Evolutionary conservation across 2,113 vertebrate species (phyloP).

Genomic region (Manacus vitellinus): DNA sequence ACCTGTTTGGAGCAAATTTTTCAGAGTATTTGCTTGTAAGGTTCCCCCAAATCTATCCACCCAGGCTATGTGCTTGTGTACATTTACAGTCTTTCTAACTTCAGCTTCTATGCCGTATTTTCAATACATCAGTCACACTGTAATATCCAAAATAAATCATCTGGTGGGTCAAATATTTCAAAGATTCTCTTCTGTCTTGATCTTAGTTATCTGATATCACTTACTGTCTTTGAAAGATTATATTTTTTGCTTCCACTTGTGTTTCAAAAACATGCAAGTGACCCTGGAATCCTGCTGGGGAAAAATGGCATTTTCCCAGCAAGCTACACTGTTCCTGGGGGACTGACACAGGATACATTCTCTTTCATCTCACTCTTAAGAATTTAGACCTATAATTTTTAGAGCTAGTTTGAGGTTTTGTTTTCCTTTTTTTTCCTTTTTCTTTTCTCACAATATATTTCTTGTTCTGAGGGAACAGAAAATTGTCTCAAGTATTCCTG

Average conservation of each 20-base stretch:
- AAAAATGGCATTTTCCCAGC: constrained; percentile 27
- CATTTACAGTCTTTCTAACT: background rate
- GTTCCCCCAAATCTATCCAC: background rate
- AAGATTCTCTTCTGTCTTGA: constrained; percentile 11
- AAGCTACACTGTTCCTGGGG: background rate
- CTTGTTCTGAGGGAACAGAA: background rate
- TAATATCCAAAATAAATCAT: background rate
- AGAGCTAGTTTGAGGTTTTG: background rate
- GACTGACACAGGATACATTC: background rate
- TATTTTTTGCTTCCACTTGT: background rate
- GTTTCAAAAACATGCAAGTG: constrained; percentile 7
- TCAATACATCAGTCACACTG: background rate
- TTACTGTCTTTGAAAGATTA: constrained; percentile 19
- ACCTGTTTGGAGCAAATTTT: background rate
- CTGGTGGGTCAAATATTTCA: background rate
- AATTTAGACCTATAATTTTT: constrained; percentile 33
- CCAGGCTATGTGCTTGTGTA: background rate
- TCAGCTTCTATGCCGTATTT: background rate
- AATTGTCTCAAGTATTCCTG: background rate
- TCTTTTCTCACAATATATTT: background rate
- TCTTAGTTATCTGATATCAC: constrained; percentile 11
- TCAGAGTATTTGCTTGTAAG: background rate
- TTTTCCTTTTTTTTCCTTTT: background rate
- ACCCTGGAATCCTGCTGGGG: constrained; percentile 20
- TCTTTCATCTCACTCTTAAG: constrained; percentile 23